Conservation (phyloP, 2,113 vertebrate genomes). For the Etia nguti region DNA sequence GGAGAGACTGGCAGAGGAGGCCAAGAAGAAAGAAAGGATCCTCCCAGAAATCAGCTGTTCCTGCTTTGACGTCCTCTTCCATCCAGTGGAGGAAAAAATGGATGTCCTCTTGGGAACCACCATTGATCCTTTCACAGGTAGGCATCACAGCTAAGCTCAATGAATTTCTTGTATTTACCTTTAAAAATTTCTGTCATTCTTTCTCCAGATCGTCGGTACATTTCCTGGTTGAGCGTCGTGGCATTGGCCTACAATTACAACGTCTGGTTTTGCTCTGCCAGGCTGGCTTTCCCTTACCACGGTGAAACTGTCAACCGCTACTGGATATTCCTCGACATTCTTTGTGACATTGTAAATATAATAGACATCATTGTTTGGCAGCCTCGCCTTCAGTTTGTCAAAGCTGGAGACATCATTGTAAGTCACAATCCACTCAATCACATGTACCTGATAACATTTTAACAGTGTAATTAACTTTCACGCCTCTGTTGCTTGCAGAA, state of each 20-base stretch:
- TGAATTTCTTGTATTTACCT: not conserved
- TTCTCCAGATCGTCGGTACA: slow-evolving; percentile 76
- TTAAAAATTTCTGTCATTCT: not conserved
- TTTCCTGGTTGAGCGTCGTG: slow-evolving; percentile 81
- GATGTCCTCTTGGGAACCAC: slow-evolving; percentile 46
- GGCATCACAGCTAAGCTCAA: not conserved
- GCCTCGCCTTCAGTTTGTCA: slow-evolving; percentile 82
- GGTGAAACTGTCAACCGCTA: slow-evolving; percentile 37
- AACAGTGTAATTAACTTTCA: not conserved
- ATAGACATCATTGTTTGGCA: slow-evolving; percentile 82
- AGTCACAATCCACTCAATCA: slow-evolving; percentile 1
- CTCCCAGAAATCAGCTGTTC: slow-evolving; percentile 36
- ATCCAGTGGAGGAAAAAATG: slow-evolving; percentile 69
- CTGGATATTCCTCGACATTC: slow-evolving; percentile 75
- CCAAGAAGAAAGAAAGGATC: slow-evolving; percentile 39
- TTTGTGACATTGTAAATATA: slow-evolving; percentile 78
- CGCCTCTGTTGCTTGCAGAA: slow-evolving; percentile 58
- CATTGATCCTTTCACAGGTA: slow-evolving; percentile 87
- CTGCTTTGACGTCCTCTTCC: slow-evolving; percentile 47
- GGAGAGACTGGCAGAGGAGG: slow-evolving; percentile 54
- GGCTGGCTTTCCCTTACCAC: slow-evolving; percentile 81
- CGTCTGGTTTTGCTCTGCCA: slow-evolving; percentile 80
- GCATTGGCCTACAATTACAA: slow-evolving; percentile 86
- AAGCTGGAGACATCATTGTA: slow-evolving; percentile 85
- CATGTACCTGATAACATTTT: not conserved